Evolutionary conservation across 30 jellyfish, hydroid and myxozoan species (phyloP).

Genomic region (Aurelia sp.): DNA sequence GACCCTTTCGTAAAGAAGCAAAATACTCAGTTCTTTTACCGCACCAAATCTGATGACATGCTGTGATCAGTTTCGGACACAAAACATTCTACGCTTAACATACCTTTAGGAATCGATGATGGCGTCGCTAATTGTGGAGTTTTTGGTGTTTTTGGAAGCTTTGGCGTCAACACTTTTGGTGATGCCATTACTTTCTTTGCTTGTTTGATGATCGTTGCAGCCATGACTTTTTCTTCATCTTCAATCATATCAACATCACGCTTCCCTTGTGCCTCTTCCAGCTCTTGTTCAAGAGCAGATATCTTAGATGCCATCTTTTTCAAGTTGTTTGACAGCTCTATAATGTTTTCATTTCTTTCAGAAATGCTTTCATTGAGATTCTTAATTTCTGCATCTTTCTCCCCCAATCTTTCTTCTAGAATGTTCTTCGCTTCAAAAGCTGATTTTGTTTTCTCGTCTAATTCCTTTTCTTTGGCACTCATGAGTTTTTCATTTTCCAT

Average conservation of each 20-base stretch:
- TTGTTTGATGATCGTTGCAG: background rate
- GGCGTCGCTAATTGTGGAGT: slow-evolving; percentile 40
- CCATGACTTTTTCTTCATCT: background rate
- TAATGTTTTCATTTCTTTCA: slow-evolving; percentile 9
- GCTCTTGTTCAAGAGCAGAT: slow-evolving; percentile 3
- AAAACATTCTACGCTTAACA: background rate
- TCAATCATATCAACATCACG: slow-evolving; percentile 28
- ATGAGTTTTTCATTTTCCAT: slow-evolving; percentile 89
- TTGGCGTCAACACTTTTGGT: background rate
- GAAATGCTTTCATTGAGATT: background rate
- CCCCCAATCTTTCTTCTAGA: slow-evolving; percentile 17
- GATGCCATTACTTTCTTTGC: background rate
- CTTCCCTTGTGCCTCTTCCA: background rate
- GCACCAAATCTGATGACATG: too few species aligned
- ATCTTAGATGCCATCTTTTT: slow-evolving; percentile 8
- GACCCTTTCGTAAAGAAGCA: too few species aligned
- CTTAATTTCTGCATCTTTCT: slow-evolving; percentile 29
- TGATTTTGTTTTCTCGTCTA: slow-evolving; percentile 51
- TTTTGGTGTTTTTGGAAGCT: background rate
- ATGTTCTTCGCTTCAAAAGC: slow-evolving; percentile 29
- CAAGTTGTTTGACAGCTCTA: slow-evolving; percentile 9
- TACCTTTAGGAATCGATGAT: slow-evolving; percentile 34
- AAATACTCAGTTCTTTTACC: too few species aligned
- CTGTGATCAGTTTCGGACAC: too few species aligned
- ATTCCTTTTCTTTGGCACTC: slow-evolving; percentile 82